A percentile compares a stretch with the other conserved stretches of the same genome.
phyloP scores from a whole-genome alignment of 2,797 vertebrate species.

The Eidolon dupreanum region DNA sequence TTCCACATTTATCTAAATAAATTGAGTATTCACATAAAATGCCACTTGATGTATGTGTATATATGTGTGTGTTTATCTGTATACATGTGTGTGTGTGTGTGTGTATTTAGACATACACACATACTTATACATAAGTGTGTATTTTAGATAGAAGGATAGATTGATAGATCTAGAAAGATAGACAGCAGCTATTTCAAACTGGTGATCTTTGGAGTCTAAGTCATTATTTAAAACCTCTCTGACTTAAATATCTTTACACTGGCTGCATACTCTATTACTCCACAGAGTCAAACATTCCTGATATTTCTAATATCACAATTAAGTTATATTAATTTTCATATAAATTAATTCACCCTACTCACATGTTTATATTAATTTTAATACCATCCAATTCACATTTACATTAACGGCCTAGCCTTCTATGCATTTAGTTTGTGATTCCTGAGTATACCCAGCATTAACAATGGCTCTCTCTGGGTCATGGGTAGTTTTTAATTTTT shows the following conservation, averaged over 20 bases:
- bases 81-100: background rate
- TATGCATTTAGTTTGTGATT: background rate
- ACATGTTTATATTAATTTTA: background rate
- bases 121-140: background rate
- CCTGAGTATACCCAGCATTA: background rate
- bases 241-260: background rate
- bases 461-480: conserved; percentile 41
- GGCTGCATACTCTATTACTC: background rate
- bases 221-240: conserved; percentile 13
- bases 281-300: background rate
- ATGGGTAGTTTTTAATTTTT: conserved; percentile 58
- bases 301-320: background rate
- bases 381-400: background rate
- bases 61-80: background rate
- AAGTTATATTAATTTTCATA: background rate
- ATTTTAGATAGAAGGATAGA: background rate
- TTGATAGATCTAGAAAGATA: background rate
- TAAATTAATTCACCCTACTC: background rate
- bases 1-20: conserved; percentile 6
- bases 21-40: background rate
- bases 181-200: background rate
- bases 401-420: background rate
- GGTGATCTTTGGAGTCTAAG: background rate
- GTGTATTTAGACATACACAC: background rate
- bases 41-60: background rate